Conservation (phyloP, 2,113 vertebrate species). For the Heliornis fulica region DNA sequence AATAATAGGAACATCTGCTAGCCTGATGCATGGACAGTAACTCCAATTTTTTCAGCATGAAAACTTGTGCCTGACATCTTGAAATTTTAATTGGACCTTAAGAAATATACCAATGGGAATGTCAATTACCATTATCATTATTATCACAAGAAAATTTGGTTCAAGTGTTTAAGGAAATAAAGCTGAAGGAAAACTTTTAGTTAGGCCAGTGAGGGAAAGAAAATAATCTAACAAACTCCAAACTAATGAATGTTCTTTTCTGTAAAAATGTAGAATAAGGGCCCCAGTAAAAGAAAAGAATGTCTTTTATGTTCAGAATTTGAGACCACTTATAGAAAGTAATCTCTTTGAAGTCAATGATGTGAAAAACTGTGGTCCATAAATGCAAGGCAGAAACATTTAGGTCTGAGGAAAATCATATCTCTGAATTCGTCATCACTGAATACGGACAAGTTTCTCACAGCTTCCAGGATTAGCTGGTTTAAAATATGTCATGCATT, state of each 20-base stretch:
- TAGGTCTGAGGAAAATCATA: background rate
- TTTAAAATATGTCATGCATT: background rate
- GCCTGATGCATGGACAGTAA: background rate
- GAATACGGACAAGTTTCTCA: background rate
- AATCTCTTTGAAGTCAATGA: background rate
- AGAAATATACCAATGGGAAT: background rate
- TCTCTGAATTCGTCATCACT: background rate
- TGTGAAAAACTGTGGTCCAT: background rate
- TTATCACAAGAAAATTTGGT: background rate
- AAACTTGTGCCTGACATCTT: background rate
- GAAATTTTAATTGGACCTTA: background rate
- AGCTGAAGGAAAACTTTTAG: background rate
- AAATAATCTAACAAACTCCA: background rate
- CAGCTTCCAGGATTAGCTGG: background rate
- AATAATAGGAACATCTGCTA: background rate
- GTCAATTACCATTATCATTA: background rate
- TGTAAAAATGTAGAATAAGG: background rate
- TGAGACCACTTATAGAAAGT: background rate
- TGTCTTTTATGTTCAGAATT: background rate
- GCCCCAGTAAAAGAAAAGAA: background rate
- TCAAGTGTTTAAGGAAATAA: background rate
- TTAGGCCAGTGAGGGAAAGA: background rate
- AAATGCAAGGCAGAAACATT: background rate
- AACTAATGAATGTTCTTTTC: background rate
- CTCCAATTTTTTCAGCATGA: background rate